Base-by-base conservation (phyloP, 2,113 vertebrate species). In the Talpa occidentalis region DNA sequence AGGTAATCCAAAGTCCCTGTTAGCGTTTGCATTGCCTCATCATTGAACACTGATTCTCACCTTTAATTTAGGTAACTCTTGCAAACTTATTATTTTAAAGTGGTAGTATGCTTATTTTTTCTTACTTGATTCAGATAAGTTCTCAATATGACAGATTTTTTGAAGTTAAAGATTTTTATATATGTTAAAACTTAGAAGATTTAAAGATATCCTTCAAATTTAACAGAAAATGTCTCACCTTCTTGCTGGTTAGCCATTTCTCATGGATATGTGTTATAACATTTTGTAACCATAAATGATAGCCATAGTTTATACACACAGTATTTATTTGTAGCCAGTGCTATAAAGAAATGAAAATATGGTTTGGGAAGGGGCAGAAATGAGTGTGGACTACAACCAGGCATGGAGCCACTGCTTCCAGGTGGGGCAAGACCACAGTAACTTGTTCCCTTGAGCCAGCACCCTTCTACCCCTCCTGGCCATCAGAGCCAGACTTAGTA, bases 71-170 rank as follows among this genome's bases (percentile, higher is more conserved):
- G 15, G 15, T 2, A 11, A 22, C 32, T 72, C 35, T 91, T 84
- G 19, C 35, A 92, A 80, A 89, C 2, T 69, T 69, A 78, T 40
- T 90, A 87, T 86, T 87, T 93, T 82, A 83, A 88, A 93, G 60
- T 32, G 87, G 8, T 30, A 64, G 35, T 54, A 12, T 64, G 21
- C 19, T 90, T 92, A 73, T 40, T 80, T 90, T 88, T 22, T 90
- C 84, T 22, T 74, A 60, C 14, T 66, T 94, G 10, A 80, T 91
- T 74, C 54, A 73, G 79, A 73, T 93, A 70, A n/a, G 1, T 72
- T 91, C 54, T 88, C 26, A 93, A 42, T 56, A 67, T 72, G 44
- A 54, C 15, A 81, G 5, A 24, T 47, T 35, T 69, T 90, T 87
- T 44, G 14, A 80, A 93, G 4, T 84, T 87, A 74, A 87, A 70